Conservation (phyloP, 2,888 invertebrate species). For the Drosophila affinis region DNA sequence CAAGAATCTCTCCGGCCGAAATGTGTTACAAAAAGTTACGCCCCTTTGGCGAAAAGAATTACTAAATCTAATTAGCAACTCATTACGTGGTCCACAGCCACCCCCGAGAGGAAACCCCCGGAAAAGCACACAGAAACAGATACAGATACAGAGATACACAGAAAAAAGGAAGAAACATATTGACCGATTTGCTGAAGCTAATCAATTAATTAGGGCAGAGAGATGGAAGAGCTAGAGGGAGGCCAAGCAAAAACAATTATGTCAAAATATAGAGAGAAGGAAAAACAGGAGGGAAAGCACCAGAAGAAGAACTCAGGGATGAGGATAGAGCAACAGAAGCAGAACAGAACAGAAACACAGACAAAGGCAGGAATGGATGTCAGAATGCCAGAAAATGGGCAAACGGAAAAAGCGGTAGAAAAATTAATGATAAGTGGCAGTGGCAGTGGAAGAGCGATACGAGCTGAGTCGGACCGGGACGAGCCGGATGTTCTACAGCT, state of each 20-base stretch:
- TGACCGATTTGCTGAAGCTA: constrained; percentile 83
- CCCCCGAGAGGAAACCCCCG: constrained; percentile 21
- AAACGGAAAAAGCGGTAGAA: constrained; percentile 64
- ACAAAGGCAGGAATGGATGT: constrained; percentile 70
- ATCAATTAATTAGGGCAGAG: constrained; percentile 81
- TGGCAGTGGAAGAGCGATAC: constrained; percentile 29
- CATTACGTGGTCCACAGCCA: constrained; percentile 67
- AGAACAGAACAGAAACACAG: constrained; percentile 20
- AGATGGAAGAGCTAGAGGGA: neutral
- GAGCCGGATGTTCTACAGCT: constrained; percentile 53
- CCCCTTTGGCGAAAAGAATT: constrained; percentile 41
- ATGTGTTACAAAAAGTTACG: constrained; percentile 46
- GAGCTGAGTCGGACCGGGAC: too few relatives aligned
- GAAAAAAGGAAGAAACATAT: constrained; percentile 69
- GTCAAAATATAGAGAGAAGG: constrained; percentile 54
- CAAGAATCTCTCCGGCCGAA: constrained; percentile 18
- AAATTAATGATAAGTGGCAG: constrained; percentile 76
- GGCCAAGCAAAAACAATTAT: constrained; percentile 67
- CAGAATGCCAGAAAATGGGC: constrained; percentile 73
- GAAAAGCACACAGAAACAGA: constrained; percentile 27
- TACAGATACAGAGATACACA: constrained; percentile 51
- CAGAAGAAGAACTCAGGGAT: constrained; percentile 18
- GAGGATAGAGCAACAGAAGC: constrained; percentile 30
- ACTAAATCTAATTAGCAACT: constrained; percentile 81
- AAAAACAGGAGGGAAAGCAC: neutral